These are phyloP conservation scores for Nysson spinosus DNA, from an alignment of 2,888 invertebrate genomes.

Conservation along the genomic window DNA sequence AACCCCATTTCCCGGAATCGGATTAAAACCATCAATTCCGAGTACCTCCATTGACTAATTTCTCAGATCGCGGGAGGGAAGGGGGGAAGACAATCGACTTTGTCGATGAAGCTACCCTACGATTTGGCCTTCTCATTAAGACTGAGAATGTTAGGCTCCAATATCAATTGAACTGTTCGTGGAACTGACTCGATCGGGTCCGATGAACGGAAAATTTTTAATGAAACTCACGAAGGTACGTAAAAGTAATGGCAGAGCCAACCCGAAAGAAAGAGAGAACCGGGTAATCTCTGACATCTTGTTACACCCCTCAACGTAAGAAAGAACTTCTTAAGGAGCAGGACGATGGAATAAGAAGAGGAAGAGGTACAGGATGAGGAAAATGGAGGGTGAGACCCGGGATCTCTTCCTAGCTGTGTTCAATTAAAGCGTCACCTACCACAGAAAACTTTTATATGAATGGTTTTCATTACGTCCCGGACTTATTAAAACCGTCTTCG, in stretches of 20 bases:
- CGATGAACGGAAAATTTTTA: slow-evolving; percentile 54
- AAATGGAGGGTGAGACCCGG: neutral
- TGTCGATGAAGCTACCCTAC: slow-evolving; percentile 28
- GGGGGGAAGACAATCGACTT: slow-evolving; percentile 18
- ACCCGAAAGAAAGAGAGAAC: slow-evolving; percentile 24
- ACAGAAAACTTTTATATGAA: slow-evolving; percentile 74
- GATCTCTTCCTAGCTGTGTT: slow-evolving; percentile 57
- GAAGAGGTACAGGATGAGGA: neutral
- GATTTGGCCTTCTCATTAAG: slow-evolving; percentile 29
- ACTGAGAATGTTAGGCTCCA: slow-evolving; percentile 49
- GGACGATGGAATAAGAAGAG: too few species aligned
- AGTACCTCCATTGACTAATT: slow-evolving; percentile 34
- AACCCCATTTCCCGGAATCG: neutral
- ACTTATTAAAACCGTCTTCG: slow-evolving; percentile 73
- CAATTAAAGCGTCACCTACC: slow-evolving; percentile 72
- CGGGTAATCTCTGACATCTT: slow-evolving; percentile 61
- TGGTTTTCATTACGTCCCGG: slow-evolving; percentile 74
- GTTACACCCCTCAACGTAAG: slow-evolving; percentile 45
- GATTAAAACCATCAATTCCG: slow-evolving; percentile 39
- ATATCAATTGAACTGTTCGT: slow-evolving; percentile 53
- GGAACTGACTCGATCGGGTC: slow-evolving; percentile 33
- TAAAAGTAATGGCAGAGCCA: slow-evolving; percentile 14
- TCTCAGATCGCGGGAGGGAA: neutral
- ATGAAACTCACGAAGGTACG: slow-evolving; percentile 47
- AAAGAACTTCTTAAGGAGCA: too few species aligned